Evolutionary conservation across 2,888 invertebrate species (phyloP), one percentile per base, ranked within the genome.

Genomic region (Germaria angustata): DNA sequence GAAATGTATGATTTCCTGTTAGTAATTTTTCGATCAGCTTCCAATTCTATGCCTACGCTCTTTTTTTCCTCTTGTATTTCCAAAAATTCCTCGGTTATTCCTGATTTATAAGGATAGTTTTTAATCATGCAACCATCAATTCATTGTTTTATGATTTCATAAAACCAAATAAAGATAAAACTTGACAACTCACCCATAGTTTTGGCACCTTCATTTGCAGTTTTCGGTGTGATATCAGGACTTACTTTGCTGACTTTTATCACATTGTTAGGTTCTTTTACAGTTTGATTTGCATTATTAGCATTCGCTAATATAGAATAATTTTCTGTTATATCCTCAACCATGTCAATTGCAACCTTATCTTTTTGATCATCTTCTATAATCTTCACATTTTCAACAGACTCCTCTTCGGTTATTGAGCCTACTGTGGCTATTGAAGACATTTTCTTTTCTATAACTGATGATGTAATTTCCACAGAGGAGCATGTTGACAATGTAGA

Each of bases 381-480:
- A 17, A 44, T 53, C 15, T 73, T 61, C 17, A 63, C n/a, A 11
- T 63, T 59, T 28, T 49, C 53, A 15, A 32, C 36, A 36, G 39
- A 6, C 0, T 85, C 84, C 15, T 81, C 82, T 0, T 88, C 86
- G 0, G 24, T 59, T 28, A 39, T 20, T 0, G 44, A 51, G 39
- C 85, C 84, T 0, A 73, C 55, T 15, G 85, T 84, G 1, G 66
- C 76, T 15, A 85, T 73, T 0, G 75, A 77, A 7, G 69, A 71
- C 17, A 87, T 86, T 55, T 87, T 87, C 20, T 79, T 82, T 20
- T 87, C 87, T 24, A 87, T 86, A 3, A 87, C 85, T 4, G 86
- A 86, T 1, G 85, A 86, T 3, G 83, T 68, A 36, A 71, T 77
- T 66, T 88, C 87, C 1, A 85, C 84, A 0, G 85, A 85, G 0